Evolutionary conservation across 1,140 invertebrate species (phyloP).

Genomic region (Drosophila melanica): DNA sequence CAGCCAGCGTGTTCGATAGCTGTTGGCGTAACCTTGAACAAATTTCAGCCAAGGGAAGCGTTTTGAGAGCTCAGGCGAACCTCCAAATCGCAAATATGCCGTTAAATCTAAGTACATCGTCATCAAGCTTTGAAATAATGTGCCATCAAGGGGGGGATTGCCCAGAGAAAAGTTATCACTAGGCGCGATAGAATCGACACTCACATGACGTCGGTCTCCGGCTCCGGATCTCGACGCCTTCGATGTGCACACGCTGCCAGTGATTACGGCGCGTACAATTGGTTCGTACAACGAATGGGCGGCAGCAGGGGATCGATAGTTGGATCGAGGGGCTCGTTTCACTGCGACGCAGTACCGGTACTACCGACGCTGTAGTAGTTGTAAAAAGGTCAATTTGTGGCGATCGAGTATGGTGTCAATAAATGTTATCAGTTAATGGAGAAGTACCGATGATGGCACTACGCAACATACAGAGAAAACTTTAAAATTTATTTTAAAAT

Average conservation of each 20-base stretch:
- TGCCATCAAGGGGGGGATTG: constrained; percentile 80
- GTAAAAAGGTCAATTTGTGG: constrained; percentile 58
- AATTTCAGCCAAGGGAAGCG: constrained; percentile 33
- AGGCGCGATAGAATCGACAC: constrained; percentile 12
- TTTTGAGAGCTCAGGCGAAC: constrained; percentile 15
- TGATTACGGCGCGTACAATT: constrained; percentile 32
- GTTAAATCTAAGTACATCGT: constrained; percentile 67
- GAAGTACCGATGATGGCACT: constrained; percentile 22
- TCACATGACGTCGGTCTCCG: constrained; percentile 56
- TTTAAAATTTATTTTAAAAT: too few relatives aligned
- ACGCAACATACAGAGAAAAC: background rate
- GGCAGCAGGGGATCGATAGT: background rate
- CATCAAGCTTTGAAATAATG: constrained; percentile 70
- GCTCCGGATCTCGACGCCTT: constrained; percentile 18
- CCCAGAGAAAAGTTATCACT: constrained; percentile 77
- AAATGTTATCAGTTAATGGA: constrained; percentile 68
- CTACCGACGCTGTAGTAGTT: constrained; percentile 9
- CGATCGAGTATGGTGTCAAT: constrained; percentile 63
- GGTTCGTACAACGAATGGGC: constrained; percentile 41
- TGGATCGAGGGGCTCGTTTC: constrained; percentile 57
- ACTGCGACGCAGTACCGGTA: constrained; percentile 45
- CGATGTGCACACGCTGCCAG: constrained; percentile 30
- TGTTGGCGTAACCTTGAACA: constrained; percentile 37
- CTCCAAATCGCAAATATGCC: constrained; percentile 21
- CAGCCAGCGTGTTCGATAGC: constrained; percentile 14